These are phyloP conservation scores for Mystacornis crossleyi DNA, from an alignment of 2,113 vertebrate species.

Conservation along the genomic window DNA sequence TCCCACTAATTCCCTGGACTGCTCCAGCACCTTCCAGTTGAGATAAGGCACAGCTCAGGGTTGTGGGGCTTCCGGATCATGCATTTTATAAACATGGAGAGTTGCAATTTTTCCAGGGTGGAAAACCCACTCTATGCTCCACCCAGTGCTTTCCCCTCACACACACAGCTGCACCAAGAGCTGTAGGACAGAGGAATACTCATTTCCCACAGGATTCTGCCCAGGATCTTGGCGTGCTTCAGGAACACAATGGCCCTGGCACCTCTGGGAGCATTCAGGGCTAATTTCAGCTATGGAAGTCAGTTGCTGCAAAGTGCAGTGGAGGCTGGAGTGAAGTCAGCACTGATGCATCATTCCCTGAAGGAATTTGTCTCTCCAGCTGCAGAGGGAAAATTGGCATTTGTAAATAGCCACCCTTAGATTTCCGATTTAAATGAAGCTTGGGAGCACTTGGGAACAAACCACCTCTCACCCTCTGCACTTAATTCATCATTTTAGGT, in stretches of 20 bases:
- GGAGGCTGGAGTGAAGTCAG: neutral
- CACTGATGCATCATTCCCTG: neutral
- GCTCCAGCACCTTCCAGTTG: neutral
- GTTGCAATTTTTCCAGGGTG: neutral
- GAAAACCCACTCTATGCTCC: neutral
- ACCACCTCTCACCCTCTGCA: neutral
- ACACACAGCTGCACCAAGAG: neutral
- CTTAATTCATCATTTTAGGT: neutral
- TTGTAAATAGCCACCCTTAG: neutral
- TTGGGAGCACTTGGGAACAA: neutral
- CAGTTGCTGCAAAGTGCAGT: neutral
- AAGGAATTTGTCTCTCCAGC: neutral
- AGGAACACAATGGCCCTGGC: neutral
- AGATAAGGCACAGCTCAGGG: neutral
- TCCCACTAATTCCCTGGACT: neutral
- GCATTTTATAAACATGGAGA: neutral
- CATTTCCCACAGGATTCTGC: neutral
- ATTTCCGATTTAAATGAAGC: neutral
- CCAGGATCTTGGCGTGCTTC: neutral
- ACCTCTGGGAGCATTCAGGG: neutral
- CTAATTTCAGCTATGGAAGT: neutral
- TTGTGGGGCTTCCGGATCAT: neutral
- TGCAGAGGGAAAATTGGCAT: neutral
- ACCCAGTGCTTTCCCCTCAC: neutral
- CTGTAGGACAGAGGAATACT: neutral